Conservation (phyloP, 2,113 vertebrate species). For the Melanostigma gelatinosum region DNA sequence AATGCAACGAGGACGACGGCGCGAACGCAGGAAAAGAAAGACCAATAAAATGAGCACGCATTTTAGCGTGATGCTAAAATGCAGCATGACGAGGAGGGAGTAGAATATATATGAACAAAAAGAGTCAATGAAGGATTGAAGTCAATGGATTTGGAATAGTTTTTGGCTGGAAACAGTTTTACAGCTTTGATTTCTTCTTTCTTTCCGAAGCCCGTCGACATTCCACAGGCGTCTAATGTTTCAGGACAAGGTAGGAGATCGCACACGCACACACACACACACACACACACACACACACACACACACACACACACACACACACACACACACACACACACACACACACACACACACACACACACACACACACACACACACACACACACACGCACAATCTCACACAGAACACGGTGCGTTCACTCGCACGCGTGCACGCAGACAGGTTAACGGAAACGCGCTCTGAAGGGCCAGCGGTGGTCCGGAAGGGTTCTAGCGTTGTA, state of each 20-base stretch:
- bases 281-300: conserved; percentile 9
- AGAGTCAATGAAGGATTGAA: background rate
- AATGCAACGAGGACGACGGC: conserved; percentile 3
- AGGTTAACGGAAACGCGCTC: background rate
- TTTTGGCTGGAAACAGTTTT: conserved; percentile 10
- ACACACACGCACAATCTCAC: background rate
- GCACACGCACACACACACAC: conserved; percentile 13
- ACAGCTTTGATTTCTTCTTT: background rate
- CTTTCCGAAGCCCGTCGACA: conserved; percentile 31
- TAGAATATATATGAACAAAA: background rate
- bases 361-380: conserved; percentile 16
- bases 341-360: conserved; percentile 15
- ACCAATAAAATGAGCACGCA: conserved; percentile 28
- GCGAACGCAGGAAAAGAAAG: background rate
- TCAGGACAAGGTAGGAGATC: conserved; percentile 47
- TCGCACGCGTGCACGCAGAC: background rate
- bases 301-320: conserved; percentile 8
- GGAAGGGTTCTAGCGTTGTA: conserved; percentile 19
- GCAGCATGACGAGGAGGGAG: conserved; percentile 8
- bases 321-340: conserved; percentile 13
- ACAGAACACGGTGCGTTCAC: background rate
- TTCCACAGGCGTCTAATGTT: conserved; percentile 43
- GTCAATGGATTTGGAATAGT: background rate
- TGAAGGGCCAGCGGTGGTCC: conserved; percentile 38
- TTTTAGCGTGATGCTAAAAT: too few species aligned